phyloP scores from a whole-genome alignment of 1,140 invertebrate species.

The Euglossa dilemma region DNA sequence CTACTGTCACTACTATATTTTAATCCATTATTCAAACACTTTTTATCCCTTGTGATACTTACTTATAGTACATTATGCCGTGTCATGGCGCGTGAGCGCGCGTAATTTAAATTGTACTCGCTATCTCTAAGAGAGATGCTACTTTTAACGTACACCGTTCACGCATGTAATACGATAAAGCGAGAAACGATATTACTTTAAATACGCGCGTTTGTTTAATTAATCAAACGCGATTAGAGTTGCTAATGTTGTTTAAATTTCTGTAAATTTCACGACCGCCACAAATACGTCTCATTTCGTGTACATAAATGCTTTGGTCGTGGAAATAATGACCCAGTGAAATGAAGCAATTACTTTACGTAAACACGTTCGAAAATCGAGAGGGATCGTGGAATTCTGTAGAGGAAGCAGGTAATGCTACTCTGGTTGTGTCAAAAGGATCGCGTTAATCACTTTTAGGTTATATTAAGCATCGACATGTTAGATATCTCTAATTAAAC shows the following conservation, averaged over 20 bases:
- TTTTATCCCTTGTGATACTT: neutral
- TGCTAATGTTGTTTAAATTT: neutral
- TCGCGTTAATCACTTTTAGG: neutral
- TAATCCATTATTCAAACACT: neutral
- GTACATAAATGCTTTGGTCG: neutral
- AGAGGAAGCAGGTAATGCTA: neutral
- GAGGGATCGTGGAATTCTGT: neutral
- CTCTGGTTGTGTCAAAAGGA: neutral
- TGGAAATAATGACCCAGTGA: constrained; percentile 11
- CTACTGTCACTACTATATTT: neutral
- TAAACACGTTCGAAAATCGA: constrained; percentile 16
- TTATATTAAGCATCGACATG: neutral
- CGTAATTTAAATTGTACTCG: neutral
- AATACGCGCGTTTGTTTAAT: neutral
- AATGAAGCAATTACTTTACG: constrained; percentile 26
- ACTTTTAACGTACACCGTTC: neutral
- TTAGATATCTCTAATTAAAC: neutral
- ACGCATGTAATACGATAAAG: neutral
- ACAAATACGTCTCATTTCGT: neutral
- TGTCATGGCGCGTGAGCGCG: neutral
- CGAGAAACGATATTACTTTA: neutral
- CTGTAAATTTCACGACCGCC: neutral
- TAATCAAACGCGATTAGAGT: neutral
- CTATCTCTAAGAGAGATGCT: neutral
- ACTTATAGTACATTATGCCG: neutral